Evolutionary conservation across 2,113 vertebrate species (phyloP).

Genomic region (Syrmaticus mikado): DNA sequence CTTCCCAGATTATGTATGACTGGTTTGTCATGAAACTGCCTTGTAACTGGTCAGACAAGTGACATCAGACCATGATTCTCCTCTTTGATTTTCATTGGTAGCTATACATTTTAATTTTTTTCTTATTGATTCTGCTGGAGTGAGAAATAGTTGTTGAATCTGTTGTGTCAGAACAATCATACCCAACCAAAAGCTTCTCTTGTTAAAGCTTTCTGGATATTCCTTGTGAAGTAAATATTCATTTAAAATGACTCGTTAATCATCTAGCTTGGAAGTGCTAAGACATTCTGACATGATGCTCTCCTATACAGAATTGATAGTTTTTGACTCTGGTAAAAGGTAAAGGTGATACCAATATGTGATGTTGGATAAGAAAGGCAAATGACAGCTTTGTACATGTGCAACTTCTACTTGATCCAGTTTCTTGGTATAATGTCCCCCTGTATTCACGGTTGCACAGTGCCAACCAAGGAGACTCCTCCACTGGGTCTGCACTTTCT

Average conservation of each 20-base stretch:
- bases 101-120: not conserved
- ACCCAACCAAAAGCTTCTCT: not conserved
- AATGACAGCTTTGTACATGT: not conserved
- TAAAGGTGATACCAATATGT: not conserved
- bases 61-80: not conserved
- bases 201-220: not conserved
- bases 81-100: not conserved
- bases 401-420: not conserved
- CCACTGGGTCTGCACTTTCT: not conserved
- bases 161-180: not conserved
- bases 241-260: not conserved
- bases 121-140: not conserved
- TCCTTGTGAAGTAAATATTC: not conserved
- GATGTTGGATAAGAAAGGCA: not conserved
- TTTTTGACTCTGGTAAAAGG: not conserved
- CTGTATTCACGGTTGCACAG: not conserved
- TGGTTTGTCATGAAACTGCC: not conserved
- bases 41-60: not conserved
- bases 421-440: not conserved
- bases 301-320: not conserved
- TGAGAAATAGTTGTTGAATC: not conserved
- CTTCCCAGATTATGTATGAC: not conserved
- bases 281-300: not conserved
- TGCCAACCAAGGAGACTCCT: not conserved
- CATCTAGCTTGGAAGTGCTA: not conserved